Evolutionary conservation across 2,797 vertebrate genomes (phyloP), one percentile per base, ranked within the genome.

Genomic region (Microctenopoma lineatum): DNA sequence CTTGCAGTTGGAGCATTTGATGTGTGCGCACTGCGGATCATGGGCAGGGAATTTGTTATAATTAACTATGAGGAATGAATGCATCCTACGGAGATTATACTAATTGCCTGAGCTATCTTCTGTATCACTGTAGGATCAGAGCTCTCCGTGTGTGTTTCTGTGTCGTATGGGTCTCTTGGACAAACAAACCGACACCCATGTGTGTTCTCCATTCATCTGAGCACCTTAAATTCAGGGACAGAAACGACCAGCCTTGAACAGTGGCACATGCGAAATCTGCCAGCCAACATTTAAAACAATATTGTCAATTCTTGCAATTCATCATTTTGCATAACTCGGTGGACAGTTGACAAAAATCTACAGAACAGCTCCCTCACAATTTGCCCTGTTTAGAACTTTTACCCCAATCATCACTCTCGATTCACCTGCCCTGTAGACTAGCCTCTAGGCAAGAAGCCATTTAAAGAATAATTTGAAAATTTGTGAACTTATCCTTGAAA

Each of bases 41-140:
- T 11, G 29, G 66, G 82, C 50, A 64, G 70, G 67, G 71, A 82
- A 76, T 84, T 79, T 86, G 65, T 84, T 81, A 77, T 90, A 92
- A 92, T 90, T 92, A 92, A 86, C 87, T 76, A 71, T 68, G 82
- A 86, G 80, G 52, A 83, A 75, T 80, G 69, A 90, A 86, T 70
- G 83, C 81, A 76, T 90, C 86, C 83, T 86, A 73, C 52, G 13
- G 73, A 85, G 85, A 92, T 87, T 88, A 88, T 75, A 83, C 80
- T 89, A 88, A 91, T 90, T 90, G 87, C 81, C 81, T 60, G 59
- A 79, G 84, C 75, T 90, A 81, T 84, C 89, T 88, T n/a, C n/a
- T n/a, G n/a, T n/a, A n/a, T 86, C 74, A 76, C 77, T 75, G 63
- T 83, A 83, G 81, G 70, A 87, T 89, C 75, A 76, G 70, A 73